phyloP scores from a whole-genome alignment of 2,888 invertebrate species.

The Philhelius pedissequus region DNA sequence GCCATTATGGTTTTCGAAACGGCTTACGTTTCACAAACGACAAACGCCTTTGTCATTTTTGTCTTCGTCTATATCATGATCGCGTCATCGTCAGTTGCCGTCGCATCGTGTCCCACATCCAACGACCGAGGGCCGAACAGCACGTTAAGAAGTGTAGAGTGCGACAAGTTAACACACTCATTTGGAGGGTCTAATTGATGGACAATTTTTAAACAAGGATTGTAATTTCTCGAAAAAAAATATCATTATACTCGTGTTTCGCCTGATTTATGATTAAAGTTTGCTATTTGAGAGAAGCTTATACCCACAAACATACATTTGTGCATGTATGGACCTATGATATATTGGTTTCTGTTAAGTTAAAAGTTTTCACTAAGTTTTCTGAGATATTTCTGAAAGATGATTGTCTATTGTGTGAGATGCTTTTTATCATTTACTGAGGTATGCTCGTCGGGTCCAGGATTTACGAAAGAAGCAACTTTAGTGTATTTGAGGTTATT shows the following conservation, averaged over 20 bases:
- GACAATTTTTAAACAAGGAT: constrained; percentile 44
- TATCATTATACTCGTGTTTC: constrained; percentile 21
- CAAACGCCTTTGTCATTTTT: constrained; percentile 29
- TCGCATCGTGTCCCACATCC: neutral
- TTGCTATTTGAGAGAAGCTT: constrained; percentile 16
- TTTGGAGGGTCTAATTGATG: constrained; percentile 59
- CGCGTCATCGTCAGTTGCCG: constrained; percentile 15
- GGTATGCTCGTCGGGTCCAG: too few species aligned
- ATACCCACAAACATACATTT: neutral
- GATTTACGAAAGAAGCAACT: too few species aligned
- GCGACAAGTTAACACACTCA: constrained; percentile 65
- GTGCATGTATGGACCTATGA: neutral
- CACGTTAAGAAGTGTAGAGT: constrained; percentile 45
- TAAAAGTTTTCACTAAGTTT: too few species aligned
- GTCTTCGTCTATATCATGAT: constrained; percentile 1
- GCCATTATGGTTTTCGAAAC: constrained; percentile 57
- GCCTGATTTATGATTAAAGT: constrained; percentile 39
- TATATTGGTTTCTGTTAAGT: too few species aligned
- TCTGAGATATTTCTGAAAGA: too few species aligned
- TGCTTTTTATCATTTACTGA: too few species aligned
- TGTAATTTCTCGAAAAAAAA: constrained; percentile 54
- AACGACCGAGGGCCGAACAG: neutral
- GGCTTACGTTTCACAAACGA: constrained; percentile 55
- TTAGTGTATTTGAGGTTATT: too few species aligned
- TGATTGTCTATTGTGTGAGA: too few species aligned